Base-by-base conservation (phyloP, 2,113 vertebrate genomes). In the Halcyon malimbica region DNA sequence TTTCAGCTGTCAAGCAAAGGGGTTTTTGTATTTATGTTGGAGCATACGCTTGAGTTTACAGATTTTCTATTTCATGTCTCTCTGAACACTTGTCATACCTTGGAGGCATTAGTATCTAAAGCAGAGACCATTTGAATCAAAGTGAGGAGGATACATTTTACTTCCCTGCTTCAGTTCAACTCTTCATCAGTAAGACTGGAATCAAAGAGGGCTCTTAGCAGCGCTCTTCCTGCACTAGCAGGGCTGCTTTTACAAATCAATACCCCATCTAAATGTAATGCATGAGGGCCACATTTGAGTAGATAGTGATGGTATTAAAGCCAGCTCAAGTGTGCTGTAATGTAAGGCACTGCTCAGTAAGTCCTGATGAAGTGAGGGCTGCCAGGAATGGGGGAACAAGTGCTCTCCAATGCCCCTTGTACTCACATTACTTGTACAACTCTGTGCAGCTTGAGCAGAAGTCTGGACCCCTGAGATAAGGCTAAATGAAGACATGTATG, bases 51-150 rank as follows among this genome's bases (percentile, higher is more conserved):
- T 90, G 53, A 57, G 13, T 69, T 85, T 90, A 50, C 39, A 84
- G 41, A 60, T 96, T 92, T 97, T 87, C 29, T 87, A 5, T 89
- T 96, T 86, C 56, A 54, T 67, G 5, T 87, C 95, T 93, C 69
- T 95, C 78, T 76, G 85, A 94, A 79, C 37, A 92, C 29, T 62
- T 76, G 67, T 83, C 51, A 59, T 39, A 67, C 64, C 63, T 92
- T 51, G 33, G 18, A 84, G 76, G 21, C 28, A 77, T 46, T 56
- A 62, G 60, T 9, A 80, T 93, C 64, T 91, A 95, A 89, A 84
- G 67, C 11, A 63, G 23, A n/a, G 3, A 78, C 37, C 5, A 80
- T 31, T 20, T 76, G 46, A 73, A 65, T 48, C 31, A 51, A 93
- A 87, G 26, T 25, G 9, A 3, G 10, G 21, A 42, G 64, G 51